Evolutionary conservation across 2,113 vertebrate genomes (phyloP).

Genomic region (Tupaia tana): DNA sequence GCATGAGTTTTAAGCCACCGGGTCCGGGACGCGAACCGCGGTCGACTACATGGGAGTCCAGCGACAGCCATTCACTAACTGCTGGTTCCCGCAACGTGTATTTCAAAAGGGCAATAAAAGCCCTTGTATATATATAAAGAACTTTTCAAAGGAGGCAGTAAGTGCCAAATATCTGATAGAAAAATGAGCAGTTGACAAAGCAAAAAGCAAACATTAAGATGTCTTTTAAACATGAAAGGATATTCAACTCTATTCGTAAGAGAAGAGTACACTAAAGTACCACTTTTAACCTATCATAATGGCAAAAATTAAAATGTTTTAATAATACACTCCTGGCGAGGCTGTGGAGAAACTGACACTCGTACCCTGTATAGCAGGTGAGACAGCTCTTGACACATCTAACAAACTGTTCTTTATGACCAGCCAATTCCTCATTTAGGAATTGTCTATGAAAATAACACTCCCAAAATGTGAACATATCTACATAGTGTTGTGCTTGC

Average conservation of each 20-base stretch:
- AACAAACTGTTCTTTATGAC: neutral
- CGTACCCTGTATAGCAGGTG: neutral
- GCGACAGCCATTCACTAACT: too few species aligned
- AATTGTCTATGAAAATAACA: neutral
- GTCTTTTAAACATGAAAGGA: neutral
- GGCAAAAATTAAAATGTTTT: neutral
- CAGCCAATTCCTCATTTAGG: neutral
- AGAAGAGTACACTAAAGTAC: neutral
- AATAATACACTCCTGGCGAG: neutral
- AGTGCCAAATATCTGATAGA: neutral
- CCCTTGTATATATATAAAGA: neutral
- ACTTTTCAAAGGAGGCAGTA: neutral
- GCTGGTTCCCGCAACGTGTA: too few species aligned
- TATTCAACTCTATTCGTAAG: neutral
- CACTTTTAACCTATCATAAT: neutral
- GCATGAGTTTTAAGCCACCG: too few species aligned
- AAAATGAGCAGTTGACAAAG: neutral
- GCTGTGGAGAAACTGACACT: neutral
- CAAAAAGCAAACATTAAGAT: neutral
- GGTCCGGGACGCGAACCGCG: too few species aligned
- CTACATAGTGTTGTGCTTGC: neutral
- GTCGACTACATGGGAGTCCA: too few species aligned
- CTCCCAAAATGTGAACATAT: neutral
- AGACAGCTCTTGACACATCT: neutral
- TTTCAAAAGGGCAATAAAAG: constrained; percentile 28